Evolutionary conservation across 2,797 vertebrate genomes (phyloP), one percentile per base, ranked within the genome.

Genomic region (Chelidonichthys spinosus): DNA sequence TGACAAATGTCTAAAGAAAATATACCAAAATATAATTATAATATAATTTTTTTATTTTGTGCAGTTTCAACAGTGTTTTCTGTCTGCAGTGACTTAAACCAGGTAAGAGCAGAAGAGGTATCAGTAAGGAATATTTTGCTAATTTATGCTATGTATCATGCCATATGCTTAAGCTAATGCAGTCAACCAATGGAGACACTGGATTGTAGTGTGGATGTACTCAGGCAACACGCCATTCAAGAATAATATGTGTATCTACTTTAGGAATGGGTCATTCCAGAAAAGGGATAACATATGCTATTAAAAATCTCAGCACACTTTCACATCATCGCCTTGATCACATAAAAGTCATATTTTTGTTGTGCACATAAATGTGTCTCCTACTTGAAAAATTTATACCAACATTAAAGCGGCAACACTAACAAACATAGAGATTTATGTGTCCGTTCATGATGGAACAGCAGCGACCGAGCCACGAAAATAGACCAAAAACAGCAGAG

Each of bases 331-430:
- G 54, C 37, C 13, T 42, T 49, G 4, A 42, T 64, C 36, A 55
- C 25, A 42, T 64, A 17, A 53, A 68, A 42, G 6, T 55, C 17
- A 5, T 61, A 14, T 50, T 47, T 76, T 64, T 69, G 37, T 42
- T 49, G 36, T 40, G 50, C 40, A 33, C 44, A 18, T 43, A 50
- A 60, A 72, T 36, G 33, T n/a, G n/a, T 54, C 40, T 53, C 33
- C 55, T 65, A 8, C 63, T 69, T 53, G 18, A 54, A 10, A 42
- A 11, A 67, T 53, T 44, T 7, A 66, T 36, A 10, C 1, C 32
- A 44, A 44, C 42, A n/a, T 3, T 39, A 52, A 58, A 76, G 32
- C 47, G 11, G 74, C 37, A 63, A 43, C 4, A 60, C 17, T 11
- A 76, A 64, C 39, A 18, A 53, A 59, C 39, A 32, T 44, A 32